These are phyloP conservation scores for Sapayoa aenigma DNA, from an alignment of 2,113 vertebrate species.

Conservation along the genomic window DNA sequence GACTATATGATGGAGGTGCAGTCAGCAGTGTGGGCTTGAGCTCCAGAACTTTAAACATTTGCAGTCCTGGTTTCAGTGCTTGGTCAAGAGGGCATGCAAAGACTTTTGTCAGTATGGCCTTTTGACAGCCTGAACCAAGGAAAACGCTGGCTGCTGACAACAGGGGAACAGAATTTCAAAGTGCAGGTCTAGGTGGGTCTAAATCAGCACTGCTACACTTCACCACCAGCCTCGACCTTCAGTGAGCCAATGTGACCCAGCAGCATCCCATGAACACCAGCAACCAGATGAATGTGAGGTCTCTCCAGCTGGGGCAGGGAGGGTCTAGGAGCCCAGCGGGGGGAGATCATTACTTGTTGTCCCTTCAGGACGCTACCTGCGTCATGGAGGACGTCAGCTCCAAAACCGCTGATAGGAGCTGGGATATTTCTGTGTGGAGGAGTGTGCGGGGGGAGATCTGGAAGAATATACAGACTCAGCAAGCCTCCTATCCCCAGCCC, in stretches of 20 bases:
- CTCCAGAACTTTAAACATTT: neutral
- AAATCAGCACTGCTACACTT: neutral
- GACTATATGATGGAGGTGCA: neutral
- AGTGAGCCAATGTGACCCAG: accelerated
- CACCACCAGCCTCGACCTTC: neutral
- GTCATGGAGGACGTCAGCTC: conserved; percentile 43
- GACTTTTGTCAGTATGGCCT: neutral
- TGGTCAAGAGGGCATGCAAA: neutral
- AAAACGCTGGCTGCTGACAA: neutral
- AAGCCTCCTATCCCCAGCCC: neutral
- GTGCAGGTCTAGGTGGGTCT: neutral
- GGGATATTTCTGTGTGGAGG: conserved; percentile 49
- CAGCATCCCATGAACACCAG: neutral
- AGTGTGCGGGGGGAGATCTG: conserved; percentile 50
- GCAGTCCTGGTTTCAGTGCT: neutral
- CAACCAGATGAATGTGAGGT: accelerated
- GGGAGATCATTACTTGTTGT: neutral
- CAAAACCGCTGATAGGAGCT: conserved; percentile 44
- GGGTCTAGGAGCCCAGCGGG: accelerated
- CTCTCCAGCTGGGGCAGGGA: neutral
- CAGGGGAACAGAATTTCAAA: neutral
- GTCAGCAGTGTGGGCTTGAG: neutral
- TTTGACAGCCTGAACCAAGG: neutral
- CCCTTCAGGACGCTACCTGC: neutral
- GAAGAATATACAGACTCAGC: conserved; percentile 76